phyloP scores from a whole-genome alignment of 2,888 invertebrate species.

The Ectemnius continuus region DNA sequence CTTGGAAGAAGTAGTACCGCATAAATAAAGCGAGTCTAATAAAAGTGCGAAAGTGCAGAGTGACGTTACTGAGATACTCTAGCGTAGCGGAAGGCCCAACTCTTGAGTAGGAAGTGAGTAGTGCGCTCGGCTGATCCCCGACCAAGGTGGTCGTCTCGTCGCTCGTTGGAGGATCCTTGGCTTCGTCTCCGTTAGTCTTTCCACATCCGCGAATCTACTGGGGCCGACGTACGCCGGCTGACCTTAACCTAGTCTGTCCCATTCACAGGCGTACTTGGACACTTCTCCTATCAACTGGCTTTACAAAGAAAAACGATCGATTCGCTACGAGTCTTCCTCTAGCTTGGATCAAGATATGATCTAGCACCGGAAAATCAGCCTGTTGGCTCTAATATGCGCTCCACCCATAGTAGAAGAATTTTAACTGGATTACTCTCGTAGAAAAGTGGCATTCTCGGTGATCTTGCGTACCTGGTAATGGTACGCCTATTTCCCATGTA shows the following conservation, averaged over 20 bases:
- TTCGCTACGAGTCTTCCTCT: not conserved
- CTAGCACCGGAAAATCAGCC: no score
- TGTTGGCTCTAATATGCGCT: no score
- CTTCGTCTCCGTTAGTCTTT: slow-evolving; percentile 20
- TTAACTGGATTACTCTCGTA: no score
- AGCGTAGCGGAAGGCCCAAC: slow-evolving; percentile 3
- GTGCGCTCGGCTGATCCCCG: slow-evolving; percentile 15
- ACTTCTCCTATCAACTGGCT: slow-evolving; percentile 18
- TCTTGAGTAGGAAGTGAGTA: slow-evolving; percentile 5
- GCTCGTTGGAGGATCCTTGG: not conserved
- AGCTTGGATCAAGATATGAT: not conserved
- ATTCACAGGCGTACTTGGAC: slow-evolving; percentile 47
- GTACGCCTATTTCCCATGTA: not conserved
- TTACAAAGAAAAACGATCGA: slow-evolving; percentile 33
- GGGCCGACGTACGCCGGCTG: slow-evolving; percentile 34
- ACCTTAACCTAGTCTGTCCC: slow-evolving; percentile 59
- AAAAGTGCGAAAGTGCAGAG: slow-evolving; percentile 31
- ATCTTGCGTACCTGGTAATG: no score
- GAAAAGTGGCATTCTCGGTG: no score
- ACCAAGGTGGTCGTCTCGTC: slow-evolving; percentile 9
- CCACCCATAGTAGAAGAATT: no score
- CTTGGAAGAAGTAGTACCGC: not conserved
- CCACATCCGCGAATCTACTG: slow-evolving; percentile 16
- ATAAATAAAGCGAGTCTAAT: slow-evolving; percentile 31
- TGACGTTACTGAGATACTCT: slow-evolving; percentile 35